phyloP scores from a whole-genome alignment of 2,888 invertebrate species.

The Nomada ferruginata region DNA sequence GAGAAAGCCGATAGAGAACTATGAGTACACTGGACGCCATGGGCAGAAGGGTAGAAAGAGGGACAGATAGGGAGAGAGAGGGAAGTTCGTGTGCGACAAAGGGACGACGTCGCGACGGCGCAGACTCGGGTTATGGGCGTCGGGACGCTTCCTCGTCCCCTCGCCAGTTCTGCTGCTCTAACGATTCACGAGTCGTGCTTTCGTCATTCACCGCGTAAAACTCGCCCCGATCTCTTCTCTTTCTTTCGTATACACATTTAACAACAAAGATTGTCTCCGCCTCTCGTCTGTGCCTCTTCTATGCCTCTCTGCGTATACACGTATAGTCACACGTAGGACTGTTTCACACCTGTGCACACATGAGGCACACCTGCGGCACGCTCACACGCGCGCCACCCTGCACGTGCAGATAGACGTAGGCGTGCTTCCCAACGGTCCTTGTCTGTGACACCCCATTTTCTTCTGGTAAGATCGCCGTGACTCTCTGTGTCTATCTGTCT shows the following conservation, averaged over 20 bases:
- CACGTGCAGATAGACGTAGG: slow-evolving; percentile 48
- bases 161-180: slow-evolving; percentile 64
- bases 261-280: neutral
- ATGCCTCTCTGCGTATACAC: slow-evolving; percentile 2
- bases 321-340: slow-evolving; percentile 4
- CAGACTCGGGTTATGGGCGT: slow-evolving; percentile 68
- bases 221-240: slow-evolving; percentile 46
- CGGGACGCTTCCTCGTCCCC: slow-evolving; percentile 71
- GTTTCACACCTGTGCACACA: slow-evolving; percentile 51
- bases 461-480: slow-evolving; percentile 33
- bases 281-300: neutral
- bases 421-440: slow-evolving; percentile 31
- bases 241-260: neutral
- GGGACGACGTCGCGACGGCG: slow-evolving; percentile 66
- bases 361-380: slow-evolving; percentile 43
- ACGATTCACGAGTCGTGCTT: slow-evolving; percentile 66
- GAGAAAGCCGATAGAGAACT: too few species aligned
- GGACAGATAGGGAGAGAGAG: slow-evolving; percentile 12
- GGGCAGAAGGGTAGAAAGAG: too few species aligned
- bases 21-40: too few species aligned
- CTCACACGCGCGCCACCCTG: slow-evolving; percentile 22
- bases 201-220: slow-evolving; percentile 65
- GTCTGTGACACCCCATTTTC: neutral
- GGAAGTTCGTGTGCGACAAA: slow-evolving; percentile 66
- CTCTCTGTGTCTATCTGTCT: slow-evolving; percentile 19